phyloP scores from a whole-genome alignment of 2,113 vertebrate species.

The Xiphophorus maculatus region DNA sequence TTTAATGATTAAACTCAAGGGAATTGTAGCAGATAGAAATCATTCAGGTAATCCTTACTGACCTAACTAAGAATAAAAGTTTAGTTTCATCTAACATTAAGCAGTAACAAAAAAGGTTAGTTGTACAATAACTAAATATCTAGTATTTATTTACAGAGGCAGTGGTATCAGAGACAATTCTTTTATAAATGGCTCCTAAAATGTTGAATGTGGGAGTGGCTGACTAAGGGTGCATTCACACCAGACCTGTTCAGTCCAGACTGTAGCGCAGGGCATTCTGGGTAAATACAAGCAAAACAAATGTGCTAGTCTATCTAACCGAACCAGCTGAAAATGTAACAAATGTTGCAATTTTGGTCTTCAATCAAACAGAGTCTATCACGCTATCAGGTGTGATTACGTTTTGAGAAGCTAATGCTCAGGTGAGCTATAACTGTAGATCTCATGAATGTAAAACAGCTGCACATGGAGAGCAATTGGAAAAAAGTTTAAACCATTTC shows the following conservation, averaged over 20 bases:
- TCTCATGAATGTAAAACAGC: neutral
- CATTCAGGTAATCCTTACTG: neutral
- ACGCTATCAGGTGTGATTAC: too few species aligned
- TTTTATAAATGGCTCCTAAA: neutral
- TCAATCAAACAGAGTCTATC: too few species aligned
- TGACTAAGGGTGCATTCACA: neutral
- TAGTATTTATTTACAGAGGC: neutral
- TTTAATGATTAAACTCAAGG: constrained; percentile 21
- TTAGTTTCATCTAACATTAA: neutral
- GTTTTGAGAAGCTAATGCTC: neutral
- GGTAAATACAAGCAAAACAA: too few species aligned
- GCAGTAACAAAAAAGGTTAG: neutral
- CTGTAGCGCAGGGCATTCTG: too few species aligned
- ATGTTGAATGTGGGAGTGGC: neutral
- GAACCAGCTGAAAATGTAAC: too few species aligned
- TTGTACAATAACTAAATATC: neutral
- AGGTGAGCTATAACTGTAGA: neutral
- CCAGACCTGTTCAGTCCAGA: too few species aligned
- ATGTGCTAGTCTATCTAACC: too few species aligned
- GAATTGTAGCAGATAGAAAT: neutral
- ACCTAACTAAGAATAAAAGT: neutral
- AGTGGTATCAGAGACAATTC: neutral
- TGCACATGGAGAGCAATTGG: neutral
- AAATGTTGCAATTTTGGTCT: too few species aligned
- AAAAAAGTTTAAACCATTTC: neutral